These are phyloP conservation scores for Coleophora flavipennella DNA, from an alignment of 2,888 invertebrate species.

Conservation along the genomic window DNA sequence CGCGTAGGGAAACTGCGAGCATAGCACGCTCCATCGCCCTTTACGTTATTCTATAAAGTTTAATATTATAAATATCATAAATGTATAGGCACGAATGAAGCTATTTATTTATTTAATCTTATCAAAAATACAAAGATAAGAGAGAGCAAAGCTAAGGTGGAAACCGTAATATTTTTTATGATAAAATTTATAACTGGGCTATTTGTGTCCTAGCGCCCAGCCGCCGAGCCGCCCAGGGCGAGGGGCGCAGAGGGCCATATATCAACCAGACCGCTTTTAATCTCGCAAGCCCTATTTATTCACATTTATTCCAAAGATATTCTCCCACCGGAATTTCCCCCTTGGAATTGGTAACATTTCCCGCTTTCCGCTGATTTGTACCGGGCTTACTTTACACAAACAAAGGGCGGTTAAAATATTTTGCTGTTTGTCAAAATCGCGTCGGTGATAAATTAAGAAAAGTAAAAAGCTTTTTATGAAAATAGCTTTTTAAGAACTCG, in stretches of 20 bases:
- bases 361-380: constrained; percentile 61
- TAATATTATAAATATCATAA: no score
- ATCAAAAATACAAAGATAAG: no score
- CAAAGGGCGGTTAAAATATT: constrained; percentile 44
- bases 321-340: constrained; percentile 61
- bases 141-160: no score
- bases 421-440: constrained; percentile 38
- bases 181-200: constrained; percentile 33
- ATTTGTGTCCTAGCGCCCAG: constrained; percentile 28
- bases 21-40: no score
- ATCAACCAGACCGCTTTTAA: constrained; percentile 59
- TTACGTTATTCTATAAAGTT: no score
- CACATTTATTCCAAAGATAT: constrained; percentile 65
- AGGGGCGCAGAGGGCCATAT: constrained; percentile 40
- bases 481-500: not conserved
- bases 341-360: constrained; percentile 58
- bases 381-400: constrained; percentile 44
- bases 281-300: constrained; percentile 65
- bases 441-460: constrained; percentile 13
- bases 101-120: no score
- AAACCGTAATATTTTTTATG: no score
- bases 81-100: no score
- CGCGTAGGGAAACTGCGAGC: no score
- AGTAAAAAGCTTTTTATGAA: not conserved
- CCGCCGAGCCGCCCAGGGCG: constrained; percentile 24